Conservation (phyloP, 2,888 invertebrate species). For the Cephus runcator region DNA sequence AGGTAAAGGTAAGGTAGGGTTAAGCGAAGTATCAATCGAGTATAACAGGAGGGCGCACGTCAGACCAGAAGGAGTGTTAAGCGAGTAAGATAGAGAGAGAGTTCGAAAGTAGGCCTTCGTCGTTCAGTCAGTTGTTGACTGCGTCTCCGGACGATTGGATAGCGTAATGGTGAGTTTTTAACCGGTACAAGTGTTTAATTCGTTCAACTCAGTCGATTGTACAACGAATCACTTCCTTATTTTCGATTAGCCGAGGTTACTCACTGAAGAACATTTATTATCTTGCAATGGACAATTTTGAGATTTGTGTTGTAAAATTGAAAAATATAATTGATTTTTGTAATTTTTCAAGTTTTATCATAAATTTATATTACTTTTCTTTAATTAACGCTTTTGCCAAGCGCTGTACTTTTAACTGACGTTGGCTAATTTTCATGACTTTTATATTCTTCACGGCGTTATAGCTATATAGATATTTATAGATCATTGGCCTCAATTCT, state of each 20-base stretch:
- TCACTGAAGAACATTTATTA: not conserved
- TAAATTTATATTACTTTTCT: not conserved
- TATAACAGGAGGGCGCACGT: constrained; percentile 14
- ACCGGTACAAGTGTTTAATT: constrained; percentile 5
- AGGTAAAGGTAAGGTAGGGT: not conserved
- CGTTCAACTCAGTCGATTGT: not conserved
- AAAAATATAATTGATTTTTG: not conserved
- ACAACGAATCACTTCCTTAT: not conserved
- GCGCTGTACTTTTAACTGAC: not conserved
- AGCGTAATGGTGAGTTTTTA: constrained; percentile 58
- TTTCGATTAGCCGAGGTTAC: not conserved
- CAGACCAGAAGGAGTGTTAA: constrained; percentile 43
- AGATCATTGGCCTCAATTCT: not conserved
- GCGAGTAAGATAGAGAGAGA: constrained; percentile 56
- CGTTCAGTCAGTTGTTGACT: constrained; percentile 62
- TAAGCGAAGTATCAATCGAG: not conserved
- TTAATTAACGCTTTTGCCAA: not conserved
- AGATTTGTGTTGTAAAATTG: not conserved
- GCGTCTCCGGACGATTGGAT: constrained; percentile 58
- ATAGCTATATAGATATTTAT: not conserved
- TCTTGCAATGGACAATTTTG: not conserved
- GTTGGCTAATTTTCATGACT: not conserved
- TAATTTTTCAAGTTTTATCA: not conserved
- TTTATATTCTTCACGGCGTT: not conserved
- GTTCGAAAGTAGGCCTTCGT: constrained; percentile 63